Evolutionary conservation across 2,888 invertebrate species (phyloP), one percentile per base, ranked within the genome.

Genomic region (Trisateles emortualis): DNA sequence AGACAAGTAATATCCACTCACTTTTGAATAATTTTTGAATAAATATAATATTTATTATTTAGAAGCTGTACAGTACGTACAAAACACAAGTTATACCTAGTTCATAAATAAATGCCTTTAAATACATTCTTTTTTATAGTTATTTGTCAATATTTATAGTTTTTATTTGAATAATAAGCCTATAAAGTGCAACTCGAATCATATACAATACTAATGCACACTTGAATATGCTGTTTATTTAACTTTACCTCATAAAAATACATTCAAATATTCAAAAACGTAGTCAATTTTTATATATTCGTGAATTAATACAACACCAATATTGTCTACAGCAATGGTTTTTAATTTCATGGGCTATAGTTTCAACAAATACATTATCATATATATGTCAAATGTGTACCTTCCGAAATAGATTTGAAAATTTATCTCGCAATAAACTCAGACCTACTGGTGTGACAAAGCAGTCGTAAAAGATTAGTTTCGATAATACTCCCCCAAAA

Each of bases 381-480:
- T 82, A 76, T 74, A 76, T 71, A 81, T 72, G 76, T 80, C 75
- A 73, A 68, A 76, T 65, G 68, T 53, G 57, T 64, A 78, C 74
- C 76, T 79, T 68, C 78, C 76, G 76, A 76, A 79, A 76, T 74
- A 72, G 72, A 73, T 68, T 72, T 59, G 63, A 64, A 47, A 76
- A 79, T 83, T 78, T 83, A 83, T 79, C 64, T 70, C 59, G 71
- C 76, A 75, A 81, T 82, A 81, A 84, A 84, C 41, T 67, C 51
- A 49, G 77, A 79, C 79, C 78, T 71, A 79, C 83, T 79, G 75
- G 75, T 68, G 81, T 70, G 81, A 78, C 80, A 74, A 74, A 79
- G 70, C 64, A 38, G 47, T 70, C 65, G 63, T 74, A 69, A 74
- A 65, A 76, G 75, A 81, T 78, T 71, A 66, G 52, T 57, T 67